Base-by-base conservation (phyloP, 1,140 invertebrate genomes). In the Euura saliciscinereae region DNA sequence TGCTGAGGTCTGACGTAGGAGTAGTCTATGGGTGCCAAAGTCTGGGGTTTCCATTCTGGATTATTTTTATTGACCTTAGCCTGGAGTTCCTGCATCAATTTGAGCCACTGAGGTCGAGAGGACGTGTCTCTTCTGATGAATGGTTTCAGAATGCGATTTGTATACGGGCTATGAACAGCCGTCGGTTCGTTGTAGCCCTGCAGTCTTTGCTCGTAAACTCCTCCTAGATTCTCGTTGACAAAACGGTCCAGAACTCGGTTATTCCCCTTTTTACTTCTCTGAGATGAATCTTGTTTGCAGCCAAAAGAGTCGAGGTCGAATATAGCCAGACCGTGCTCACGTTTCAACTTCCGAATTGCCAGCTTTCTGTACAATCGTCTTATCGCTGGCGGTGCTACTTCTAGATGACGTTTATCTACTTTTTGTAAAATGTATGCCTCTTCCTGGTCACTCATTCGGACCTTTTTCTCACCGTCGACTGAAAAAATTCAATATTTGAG, bases 1-100 rank as follows among this genome's bases (percentile, higher is more conserved):
- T 97, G 95, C 80, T 96, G 92, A 6, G 96, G 94, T 45, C 93
- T 89, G 2, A 97, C 92, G 83, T 97, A 97, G 73, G 93, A 94
- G 87, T 93, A 97, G 86, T 97, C 93, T n/a, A 95, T 90, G 2
- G 93, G 86, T 10, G 88, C 84, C 11, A 68, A 73, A 7, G 78
- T 74, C 4, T 82, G 82, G 44, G 86, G 79, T 65, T 80, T 82
- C 87, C 88, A 91, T 43, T 83, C 73, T 43, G 80, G 74, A 78
- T 90, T 87, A 43, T 89, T 89, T 86, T 89, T 89, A 82, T 94
- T 91, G 0, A 89, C 90, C 85, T 90, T 91, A 2, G 80, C 76
- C 6, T 90, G 85, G 43, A 96, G 87, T 83, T 95, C 94, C 28
- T 92, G 87, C 84, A 93, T 90, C n/a, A 96, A 80, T 77, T 87